Evolutionary conservation across 2,113 vertebrate species (phyloP), one percentile per base, ranked within the genome.

Genomic region (Leucosticte australis): DNA sequence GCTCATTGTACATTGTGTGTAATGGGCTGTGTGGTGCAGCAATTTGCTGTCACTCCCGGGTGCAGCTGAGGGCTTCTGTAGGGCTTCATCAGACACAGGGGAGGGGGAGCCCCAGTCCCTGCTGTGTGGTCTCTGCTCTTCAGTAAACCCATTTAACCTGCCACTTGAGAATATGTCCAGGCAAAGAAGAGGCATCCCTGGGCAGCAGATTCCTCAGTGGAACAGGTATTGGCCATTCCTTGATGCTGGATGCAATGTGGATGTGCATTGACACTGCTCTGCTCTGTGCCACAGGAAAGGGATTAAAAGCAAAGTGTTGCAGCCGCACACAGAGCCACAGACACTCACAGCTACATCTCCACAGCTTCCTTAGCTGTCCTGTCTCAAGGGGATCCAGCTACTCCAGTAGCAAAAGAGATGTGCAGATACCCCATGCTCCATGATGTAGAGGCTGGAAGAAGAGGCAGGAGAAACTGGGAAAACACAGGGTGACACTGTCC

Each of bases 311-410:
- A 22, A 55, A 24, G 14, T 44, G 14, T 27, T 52, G 39, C 37
- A 67, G 31, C 6, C 31, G 11, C 46, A 13, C 10, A 28, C 23
- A 53, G 37, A 64, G 49, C 28, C 1, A 16, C 10, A 37, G 1
- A 0, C 11, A 9, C n/a, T 47, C 46, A 33, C 35, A 57, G 20
- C 11, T 1, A 2, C 22, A 60, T 31, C 16, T n/a, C 12, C 1
- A 5, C 8, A 37, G 22, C 37, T 27, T 64, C 35, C 6, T 8
- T 57, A 42, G 52, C n/a, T 4, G 10, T 27, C 10, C 41, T 78
- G 39, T 80, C n/a, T 62, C 0, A 0, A 60, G 83, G 59, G 11
- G 30, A 62, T 18, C 30, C 53, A 35, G 41, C 35, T 59, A 10
- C 39, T 75, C 16, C 37, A 33, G 28, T 11, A 39, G 23, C 20